Evolutionary conservation across 2,888 invertebrate species (phyloP).

Genomic region (Smittia sp.): DNA sequence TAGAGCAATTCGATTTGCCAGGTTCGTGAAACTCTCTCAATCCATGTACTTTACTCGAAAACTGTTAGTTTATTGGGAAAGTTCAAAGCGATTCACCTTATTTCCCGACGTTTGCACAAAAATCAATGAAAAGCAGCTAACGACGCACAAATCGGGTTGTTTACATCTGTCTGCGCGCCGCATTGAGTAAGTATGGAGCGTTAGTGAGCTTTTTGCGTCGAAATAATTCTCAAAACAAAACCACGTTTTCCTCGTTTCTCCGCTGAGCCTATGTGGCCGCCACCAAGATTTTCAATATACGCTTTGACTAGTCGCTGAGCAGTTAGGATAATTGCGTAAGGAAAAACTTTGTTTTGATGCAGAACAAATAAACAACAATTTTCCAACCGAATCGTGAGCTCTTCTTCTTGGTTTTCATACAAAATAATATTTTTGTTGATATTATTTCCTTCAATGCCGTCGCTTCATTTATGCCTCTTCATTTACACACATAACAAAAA

Average conservation of each 20-base stretch:
- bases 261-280: too few species aligned
- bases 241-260: constrained; percentile 30
- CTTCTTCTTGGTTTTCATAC: not conserved
- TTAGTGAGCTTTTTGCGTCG: constrained; percentile 38
- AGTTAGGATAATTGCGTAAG: not conserved
- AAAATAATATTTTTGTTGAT: constrained; percentile 4
- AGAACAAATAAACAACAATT: not conserved
- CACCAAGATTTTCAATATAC: too few species aligned
- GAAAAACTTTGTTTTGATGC: too few species aligned
- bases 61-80: too few species aligned
- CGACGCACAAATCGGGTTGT: too few species aligned
- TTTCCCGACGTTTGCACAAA: too few species aligned
- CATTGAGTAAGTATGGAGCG: not conserved
- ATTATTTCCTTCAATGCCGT: not conserved
- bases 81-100: too few species aligned
- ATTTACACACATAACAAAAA: constrained; percentile 32
- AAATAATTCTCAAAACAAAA: constrained; percentile 19
- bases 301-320: too few species aligned
- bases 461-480: not conserved
- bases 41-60: too few species aligned
- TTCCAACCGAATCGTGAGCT: not conserved
- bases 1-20: too few species aligned
- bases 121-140: too few species aligned
- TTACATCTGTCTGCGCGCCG: not conserved
- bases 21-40: too few species aligned